Percentiles rank a stretch among this genome's conserved stretches.
Evolutionary conservation across 2,888 invertebrate genomes (phyloP).

Genomic region (Agriopis aurantiaria): DNA sequence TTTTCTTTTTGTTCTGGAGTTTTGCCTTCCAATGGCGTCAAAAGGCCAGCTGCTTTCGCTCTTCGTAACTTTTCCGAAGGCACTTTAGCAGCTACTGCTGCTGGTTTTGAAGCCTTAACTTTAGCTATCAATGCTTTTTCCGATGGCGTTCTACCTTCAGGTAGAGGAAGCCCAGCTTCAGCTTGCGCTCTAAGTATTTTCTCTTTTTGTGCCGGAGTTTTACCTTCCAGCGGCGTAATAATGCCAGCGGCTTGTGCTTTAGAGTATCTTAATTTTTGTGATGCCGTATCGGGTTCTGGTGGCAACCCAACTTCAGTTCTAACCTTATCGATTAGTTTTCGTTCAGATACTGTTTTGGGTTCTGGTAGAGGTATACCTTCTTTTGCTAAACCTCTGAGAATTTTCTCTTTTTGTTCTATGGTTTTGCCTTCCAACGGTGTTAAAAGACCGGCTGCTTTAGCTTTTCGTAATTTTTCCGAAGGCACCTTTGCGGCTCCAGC

Average conservation of each 20-base stretch:
- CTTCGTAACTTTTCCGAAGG: slow-evolving; percentile 42
- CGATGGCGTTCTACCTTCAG: slow-evolving; percentile 31
- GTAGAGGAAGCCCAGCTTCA: background rate
- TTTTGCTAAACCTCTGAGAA: slow-evolving; percentile 48
- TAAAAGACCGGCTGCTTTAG: slow-evolving; percentile 48
- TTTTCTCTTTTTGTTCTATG: slow-evolving; percentile 49
- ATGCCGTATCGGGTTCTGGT: background rate
- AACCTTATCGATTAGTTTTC: background rate
- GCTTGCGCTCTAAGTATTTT: background rate
- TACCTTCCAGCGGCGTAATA: background rate
- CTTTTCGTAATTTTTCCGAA: slow-evolving; percentile 6
- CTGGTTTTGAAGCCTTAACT: background rate
- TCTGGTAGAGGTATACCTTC: slow-evolving; percentile 49
- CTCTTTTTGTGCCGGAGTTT: background rate
- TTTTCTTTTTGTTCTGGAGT: slow-evolving; percentile 50
- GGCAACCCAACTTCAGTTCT: background rate
- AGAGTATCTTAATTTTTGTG: background rate
- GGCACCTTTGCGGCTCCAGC: too few species aligned
- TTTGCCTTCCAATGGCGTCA: slow-evolving; percentile 49
- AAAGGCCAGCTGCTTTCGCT: slow-evolving; percentile 50
- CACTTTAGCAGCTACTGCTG: slow-evolving; percentile 37
- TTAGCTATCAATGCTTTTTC: slow-evolving; percentile 38
- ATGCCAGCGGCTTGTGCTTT: background rate
- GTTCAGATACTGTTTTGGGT: slow-evolving; percentile 20
- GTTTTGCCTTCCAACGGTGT: slow-evolving; percentile 54